These are phyloP conservation scores for Euwallacea similis DNA, from an alignment of 1,140 invertebrate species.

Conservation along the genomic window DNA sequence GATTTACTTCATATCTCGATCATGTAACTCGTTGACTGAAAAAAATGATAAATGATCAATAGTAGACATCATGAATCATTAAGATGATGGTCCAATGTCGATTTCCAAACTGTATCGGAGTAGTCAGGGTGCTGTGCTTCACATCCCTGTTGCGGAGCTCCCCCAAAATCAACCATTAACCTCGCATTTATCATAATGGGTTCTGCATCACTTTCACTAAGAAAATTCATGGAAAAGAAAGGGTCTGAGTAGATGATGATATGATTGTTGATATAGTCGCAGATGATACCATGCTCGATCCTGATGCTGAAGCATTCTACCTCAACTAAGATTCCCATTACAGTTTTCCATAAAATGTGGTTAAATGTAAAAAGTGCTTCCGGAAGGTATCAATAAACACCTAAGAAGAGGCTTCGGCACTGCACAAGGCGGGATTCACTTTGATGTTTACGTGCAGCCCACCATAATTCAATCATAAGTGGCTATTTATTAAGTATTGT, in stretches of 20 bases:
- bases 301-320: too few species aligned
- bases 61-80: conserved; percentile 39
- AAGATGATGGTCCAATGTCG: conserved; percentile 39
- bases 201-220: conserved; percentile 10
- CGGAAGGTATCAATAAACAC: conserved; percentile 19
- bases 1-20: neutral
- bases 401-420: neutral
- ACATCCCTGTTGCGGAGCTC: conserved; percentile 13
- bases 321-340: too few species aligned
- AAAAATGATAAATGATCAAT: conserved; percentile 35
- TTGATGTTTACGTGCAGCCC: conserved; percentile 20
- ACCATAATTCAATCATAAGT: conserved; percentile 36
- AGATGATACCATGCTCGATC: too few species aligned
- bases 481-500: conserved; percentile 37
- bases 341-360: too few species aligned
- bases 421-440: neutral
- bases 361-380: neutral
- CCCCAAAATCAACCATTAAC: conserved; percentile 34
- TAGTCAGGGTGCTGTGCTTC: conserved; percentile 19
- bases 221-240: neutral
- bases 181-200: conserved; percentile 25
- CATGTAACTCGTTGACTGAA: neutral
- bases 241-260: too few species aligned
- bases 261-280: too few species aligned
- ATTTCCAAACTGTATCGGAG: conserved; percentile 37